Percentiles rank a stretch among this genome's conserved stretches.
Evolutionary conservation across 2,888 invertebrate species (phyloP).

Genomic region (Melieria picta): DNA sequence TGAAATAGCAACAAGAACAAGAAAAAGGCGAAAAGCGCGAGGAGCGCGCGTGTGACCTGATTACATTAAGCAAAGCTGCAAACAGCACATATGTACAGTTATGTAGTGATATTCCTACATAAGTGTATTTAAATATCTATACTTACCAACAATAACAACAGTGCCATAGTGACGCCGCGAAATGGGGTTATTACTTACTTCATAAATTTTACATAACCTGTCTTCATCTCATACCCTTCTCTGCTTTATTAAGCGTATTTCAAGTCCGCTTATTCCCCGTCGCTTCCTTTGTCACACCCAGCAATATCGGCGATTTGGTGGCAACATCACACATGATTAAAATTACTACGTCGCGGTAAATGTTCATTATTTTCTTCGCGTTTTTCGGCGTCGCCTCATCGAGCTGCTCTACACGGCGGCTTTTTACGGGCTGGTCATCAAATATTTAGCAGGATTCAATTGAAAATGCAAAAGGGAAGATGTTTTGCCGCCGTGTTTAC

Average conservation of each 20-base stretch:
- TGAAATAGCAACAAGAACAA: constrained; percentile 18
- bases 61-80: background rate
- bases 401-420: background rate
- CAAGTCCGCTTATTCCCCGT: too few relatives aligned
- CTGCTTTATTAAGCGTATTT: too few relatives aligned
- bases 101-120: too few relatives aligned
- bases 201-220: too few relatives aligned
- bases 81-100: background rate
- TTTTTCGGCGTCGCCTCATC: background rate
- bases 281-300: too few relatives aligned
- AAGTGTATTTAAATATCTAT: too few relatives aligned
- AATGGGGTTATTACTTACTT: too few relatives aligned
- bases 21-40: background rate
- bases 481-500: constrained; percentile 1
- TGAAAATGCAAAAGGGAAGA: constrained; percentile 18
- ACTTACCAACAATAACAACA: too few relatives aligned
- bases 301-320: too few relatives aligned
- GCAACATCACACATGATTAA: constrained; percentile 26
- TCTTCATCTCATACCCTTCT: too few relatives aligned
- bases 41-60: constrained; percentile 13
- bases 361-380: constrained; percentile 27
- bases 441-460: constrained; percentile 7
- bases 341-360: constrained; percentile 32
- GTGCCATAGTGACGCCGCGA: too few relatives aligned
- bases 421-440: background rate